These are phyloP conservation scores for Cyanistes caeruleus DNA, from an alignment of 2,113 vertebrate species.

Conservation along the genomic window DNA sequence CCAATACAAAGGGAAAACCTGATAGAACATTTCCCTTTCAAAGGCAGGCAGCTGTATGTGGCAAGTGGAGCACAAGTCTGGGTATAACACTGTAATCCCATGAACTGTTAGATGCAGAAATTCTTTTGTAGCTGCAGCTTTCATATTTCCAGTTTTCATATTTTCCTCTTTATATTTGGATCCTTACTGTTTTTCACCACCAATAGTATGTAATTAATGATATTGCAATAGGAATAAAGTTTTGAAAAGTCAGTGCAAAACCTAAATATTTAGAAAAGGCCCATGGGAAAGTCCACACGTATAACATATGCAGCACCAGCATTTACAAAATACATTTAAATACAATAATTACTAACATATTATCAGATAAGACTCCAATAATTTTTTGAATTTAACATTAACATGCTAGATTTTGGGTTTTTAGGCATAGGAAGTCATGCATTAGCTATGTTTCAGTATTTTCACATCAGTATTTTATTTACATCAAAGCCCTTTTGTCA, in stretches of 20 bases:
- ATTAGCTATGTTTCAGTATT: background rate
- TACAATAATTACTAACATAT: background rate
- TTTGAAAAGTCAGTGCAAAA: background rate
- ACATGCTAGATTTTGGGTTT: background rate
- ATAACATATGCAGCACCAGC: fast-evolving
- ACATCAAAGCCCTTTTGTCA: background rate
- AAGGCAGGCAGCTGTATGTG: background rate
- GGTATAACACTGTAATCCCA: background rate
- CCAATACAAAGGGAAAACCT: conserved; percentile 1
- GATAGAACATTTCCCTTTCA: conserved; percentile 13
- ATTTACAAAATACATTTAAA: background rate
- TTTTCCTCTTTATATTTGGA: background rate
- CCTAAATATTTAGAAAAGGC: background rate
- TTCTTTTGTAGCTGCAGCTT: background rate
- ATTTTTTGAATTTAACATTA: background rate
- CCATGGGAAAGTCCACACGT: background rate
- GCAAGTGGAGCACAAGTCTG: background rate
- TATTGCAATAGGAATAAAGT: background rate
- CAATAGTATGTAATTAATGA: background rate
- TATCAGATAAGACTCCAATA: background rate
- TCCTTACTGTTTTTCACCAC: background rate
- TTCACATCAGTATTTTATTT: background rate
- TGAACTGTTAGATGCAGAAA: background rate
- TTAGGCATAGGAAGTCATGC: background rate
- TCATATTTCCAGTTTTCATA: background rate